Conservation (phyloP, 2,113 vertebrate species). For the Turnix velox region DNA sequence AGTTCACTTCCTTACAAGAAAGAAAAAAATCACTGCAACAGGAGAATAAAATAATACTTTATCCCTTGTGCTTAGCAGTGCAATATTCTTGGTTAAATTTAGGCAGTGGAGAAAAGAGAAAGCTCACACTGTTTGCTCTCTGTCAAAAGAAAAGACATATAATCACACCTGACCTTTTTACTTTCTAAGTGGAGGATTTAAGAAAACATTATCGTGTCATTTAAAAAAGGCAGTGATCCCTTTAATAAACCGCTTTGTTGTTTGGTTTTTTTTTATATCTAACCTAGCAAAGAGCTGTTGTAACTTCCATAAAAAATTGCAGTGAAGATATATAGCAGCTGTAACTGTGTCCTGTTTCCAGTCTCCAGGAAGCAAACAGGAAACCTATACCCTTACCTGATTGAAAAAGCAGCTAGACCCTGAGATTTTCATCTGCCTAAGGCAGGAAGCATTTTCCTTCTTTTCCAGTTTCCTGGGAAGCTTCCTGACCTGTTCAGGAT, state of each 20-base stretch:
- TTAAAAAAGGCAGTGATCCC: neutral
- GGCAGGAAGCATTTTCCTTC: neutral
- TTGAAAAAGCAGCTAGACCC: constrained; percentile 5
- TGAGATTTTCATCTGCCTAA: neutral
- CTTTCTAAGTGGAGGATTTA: neutral
- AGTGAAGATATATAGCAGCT: neutral
- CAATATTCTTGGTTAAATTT: neutral
- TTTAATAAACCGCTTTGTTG: neutral
- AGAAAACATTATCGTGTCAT: neutral
- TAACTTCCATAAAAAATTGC: neutral
- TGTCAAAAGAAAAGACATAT: neutral
- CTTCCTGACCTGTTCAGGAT: constrained; percentile 16
- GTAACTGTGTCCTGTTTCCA: neutral
- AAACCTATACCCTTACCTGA: constrained; percentile 44
- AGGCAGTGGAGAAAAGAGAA: neutral
- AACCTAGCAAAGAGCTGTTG: neutral
- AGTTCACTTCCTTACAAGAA: neutral
- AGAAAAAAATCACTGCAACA: neutral
- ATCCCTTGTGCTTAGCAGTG: neutral
- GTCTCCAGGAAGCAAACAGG: neutral
- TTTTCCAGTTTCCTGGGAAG: constrained; percentile 11
- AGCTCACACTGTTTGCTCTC: neutral
- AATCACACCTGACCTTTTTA: neutral
- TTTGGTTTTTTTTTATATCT: too few species aligned
- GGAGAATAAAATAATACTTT: neutral